Evolutionary conservation across 2,888 invertebrate species (phyloP), one percentile per base, ranked within the genome.

Genomic region (Timandra comae): DNA sequence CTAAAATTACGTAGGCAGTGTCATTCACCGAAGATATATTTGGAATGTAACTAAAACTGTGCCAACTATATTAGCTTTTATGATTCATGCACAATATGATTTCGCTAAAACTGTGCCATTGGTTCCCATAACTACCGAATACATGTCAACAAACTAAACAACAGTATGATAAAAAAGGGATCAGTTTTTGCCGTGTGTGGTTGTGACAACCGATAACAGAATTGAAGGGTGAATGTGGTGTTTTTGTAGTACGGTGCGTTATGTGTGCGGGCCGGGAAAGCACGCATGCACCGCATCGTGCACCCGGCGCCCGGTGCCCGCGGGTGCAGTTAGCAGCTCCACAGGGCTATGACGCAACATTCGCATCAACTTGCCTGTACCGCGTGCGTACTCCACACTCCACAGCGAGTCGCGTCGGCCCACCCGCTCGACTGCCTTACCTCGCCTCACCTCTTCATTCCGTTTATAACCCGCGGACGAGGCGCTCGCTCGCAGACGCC

Each of bases 401-500:
- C 24, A 24, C 24, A 24, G 24, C 11, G 7, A 7, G 44, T 38
- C 46, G 32, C 23, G 33, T 27, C 34, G 23, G 38, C 30, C 37
- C 34, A 28, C 9, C 21, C 19, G 27, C 34, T 16, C 16, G 16
- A 5, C 16, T 16, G 4, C 19, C 11, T 12, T 12, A 20, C 30
- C 30, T 16, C 35, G 23, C 16, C 22, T 33, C 72, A n/a, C n/a
- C n/a, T n/a, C n/a, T n/a, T n/a, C 79, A 80, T 74, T 80, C 79
- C 71, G 72, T 59, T 66, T 74, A 60, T 69, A 71, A 65, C 68
- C 56, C 55, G 63, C 70, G 69, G 49, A 55, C 38, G 43, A 56
- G 49, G 35, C 58, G 67, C 65, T 65, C 62, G 73, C 56, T 61
- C 51, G 46, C 40, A 46, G 38, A 7, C 24, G 11, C 24, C 7